Percentiles rank a stretch among this genome's conserved stretches.
Conservation (phyloP, 2,888 invertebrate genomes). For the Leptogaster cylindrica region DNA sequence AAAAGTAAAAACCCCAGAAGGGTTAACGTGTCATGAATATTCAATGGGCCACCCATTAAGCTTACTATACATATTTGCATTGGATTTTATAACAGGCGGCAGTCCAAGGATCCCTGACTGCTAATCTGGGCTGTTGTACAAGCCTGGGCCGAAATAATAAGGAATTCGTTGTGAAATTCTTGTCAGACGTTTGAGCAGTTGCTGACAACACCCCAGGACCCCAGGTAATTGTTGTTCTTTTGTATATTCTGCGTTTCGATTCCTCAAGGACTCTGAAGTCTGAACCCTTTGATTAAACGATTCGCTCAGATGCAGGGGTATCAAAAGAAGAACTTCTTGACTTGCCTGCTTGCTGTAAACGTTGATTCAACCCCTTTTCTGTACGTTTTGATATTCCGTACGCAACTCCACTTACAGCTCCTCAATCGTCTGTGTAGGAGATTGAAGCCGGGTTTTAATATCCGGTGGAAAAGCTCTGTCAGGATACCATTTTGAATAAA, state of each 20-base stretch:
- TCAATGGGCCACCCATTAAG: conserved; percentile 44
- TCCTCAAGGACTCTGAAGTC: conserved; percentile 7
- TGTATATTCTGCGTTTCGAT: conserved; percentile 15
- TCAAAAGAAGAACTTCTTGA: background rate
- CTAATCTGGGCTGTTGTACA: background rate
- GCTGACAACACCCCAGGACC: conserved; percentile 4
- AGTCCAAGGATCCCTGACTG: background rate
- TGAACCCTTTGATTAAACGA: conserved; percentile 10
- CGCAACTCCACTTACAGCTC: conserved; percentile 9
- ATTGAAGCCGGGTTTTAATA: conserved; percentile 39
- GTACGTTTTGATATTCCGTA: conserved; percentile 24
- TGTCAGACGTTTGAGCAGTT: conserved; percentile 11
- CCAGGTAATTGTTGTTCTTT: background rate
- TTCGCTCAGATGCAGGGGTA: conserved; percentile 4
- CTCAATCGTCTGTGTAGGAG: conserved; percentile 11
- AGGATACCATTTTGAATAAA: conserved; percentile 44
- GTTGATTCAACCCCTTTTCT: conserved; percentile 1
- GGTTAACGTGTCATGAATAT: conserved; percentile 47
- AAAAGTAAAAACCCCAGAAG: conserved; percentile 43
- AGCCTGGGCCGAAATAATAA: conserved; percentile 4
- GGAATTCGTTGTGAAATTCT: conserved; percentile 22
- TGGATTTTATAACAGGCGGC: too few species aligned
- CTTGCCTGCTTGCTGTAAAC: conserved; percentile 2
- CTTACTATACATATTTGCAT: conserved; percentile 38
- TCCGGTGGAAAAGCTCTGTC: conserved; percentile 28